Base-by-base conservation (phyloP, 1,140 invertebrate species). In the Drosophila miranda region DNA sequence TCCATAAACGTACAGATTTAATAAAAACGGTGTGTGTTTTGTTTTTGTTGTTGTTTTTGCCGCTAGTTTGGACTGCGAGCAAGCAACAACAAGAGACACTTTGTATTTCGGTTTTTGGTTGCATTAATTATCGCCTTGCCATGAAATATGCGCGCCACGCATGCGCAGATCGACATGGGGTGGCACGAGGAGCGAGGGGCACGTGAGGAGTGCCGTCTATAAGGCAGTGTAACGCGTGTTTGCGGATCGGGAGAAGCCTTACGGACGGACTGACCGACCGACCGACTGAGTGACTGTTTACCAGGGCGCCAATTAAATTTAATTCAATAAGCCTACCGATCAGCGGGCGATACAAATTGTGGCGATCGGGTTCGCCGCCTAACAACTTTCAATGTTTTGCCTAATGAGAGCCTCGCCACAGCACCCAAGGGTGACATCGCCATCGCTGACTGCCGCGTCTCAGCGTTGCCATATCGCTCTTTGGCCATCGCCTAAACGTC, bases 101-200 rank as follows among this genome's bases (percentile, higher is more conserved):
- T 83, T 83, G 79, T 83, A 66, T 84, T 83, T 83, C 70, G 56
- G 54, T 87, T 87, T 82, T 87, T 82, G 83, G 82, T 53, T 87
- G 82, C 82, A 87, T 87, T 87, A 87, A 87, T 87, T 87, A 87
- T 87, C 82, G 83, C 82, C 82, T 82, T 76, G 82, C 82, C 82
- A 87, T 87, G 82, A 87, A 87, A 87, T 87, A 87, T 87, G 83
- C 78, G 82, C 75, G 75, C 78, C 82, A 86, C 70, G 78, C 82
- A 87, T 82, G 82, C 82, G 49, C 78, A 87, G 77, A 83, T 63
- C 76, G 51, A 19, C 42, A 38, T 6, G 28, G 43, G 48, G 44
- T 23, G 41, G 26, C 14, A 51, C 21, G 44, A 14, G 21, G 42
- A 21, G n/a, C 19, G 5, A 19, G 70, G 14, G 45, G 3, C 34